phyloP scores from a whole-genome alignment of 2,888 invertebrate genomes.

The Marronus borbonicus region DNA sequence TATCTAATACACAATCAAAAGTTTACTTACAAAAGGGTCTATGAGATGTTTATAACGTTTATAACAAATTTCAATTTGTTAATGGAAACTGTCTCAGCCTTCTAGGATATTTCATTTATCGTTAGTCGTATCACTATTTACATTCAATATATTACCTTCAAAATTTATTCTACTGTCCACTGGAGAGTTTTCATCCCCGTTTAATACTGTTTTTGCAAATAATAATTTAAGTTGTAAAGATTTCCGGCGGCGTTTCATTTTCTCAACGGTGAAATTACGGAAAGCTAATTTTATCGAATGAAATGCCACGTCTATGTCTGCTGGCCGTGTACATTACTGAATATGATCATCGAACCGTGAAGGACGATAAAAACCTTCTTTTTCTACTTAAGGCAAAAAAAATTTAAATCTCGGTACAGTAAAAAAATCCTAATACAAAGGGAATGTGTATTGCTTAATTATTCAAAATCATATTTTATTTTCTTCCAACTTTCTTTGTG shows the following conservation, averaged over 20 bases:
- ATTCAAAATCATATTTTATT: no score
- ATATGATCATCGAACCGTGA: not conserved
- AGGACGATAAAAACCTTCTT: not conserved
- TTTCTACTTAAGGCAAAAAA: not conserved
- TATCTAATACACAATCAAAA: no score
- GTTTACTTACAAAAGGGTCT: no score
- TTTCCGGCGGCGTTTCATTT: slow-evolving; percentile 13
- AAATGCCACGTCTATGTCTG: not conserved
- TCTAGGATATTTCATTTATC: not conserved
- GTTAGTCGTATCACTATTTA: not conserved
- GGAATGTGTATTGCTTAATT: no score
- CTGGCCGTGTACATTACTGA: not conserved
- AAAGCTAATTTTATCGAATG: not conserved
- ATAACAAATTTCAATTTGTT: no score
- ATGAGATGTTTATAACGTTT: no score
- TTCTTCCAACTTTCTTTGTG: no score
- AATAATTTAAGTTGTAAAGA: slow-evolving; percentile 39
- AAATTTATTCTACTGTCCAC: not conserved
- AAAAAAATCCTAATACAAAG: no score
- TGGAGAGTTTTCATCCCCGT: slow-evolving; percentile 1
- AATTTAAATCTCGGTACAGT: not conserved
- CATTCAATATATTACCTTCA: not conserved
- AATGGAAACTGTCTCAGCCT: not conserved
- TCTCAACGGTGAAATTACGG: not conserved
- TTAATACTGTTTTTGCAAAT: slow-evolving; percentile 50